phyloP scores from a whole-genome alignment of 2,888 invertebrate species.

The Epinotia nisella region DNA sequence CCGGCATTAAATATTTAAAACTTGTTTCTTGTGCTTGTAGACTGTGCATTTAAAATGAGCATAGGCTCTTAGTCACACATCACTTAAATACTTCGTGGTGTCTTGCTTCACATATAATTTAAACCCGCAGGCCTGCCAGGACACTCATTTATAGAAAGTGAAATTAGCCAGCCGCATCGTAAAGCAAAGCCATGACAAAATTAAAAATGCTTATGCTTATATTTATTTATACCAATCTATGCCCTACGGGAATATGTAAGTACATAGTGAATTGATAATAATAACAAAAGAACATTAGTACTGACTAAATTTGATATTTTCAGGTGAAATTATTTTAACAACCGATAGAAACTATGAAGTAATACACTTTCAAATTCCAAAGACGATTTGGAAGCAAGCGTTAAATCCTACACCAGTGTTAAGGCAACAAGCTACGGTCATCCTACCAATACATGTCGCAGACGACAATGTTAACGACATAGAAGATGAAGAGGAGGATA shows the following conservation, averaged over 20 bases:
- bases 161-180: conserved; percentile 38
- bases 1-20: conserved; percentile 79
- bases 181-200: conserved; percentile 31
- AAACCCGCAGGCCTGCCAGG: conserved; percentile 64
- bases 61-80: conserved; percentile 65
- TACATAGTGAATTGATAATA: background rate
- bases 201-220: conserved; percentile 19
- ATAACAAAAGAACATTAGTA: conserved; percentile 43
- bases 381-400: conserved; percentile 69
- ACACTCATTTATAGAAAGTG: conserved; percentile 54
- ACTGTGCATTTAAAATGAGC: conserved; percentile 70
- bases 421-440: conserved; percentile 73
- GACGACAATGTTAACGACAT: conserved; percentile 55
- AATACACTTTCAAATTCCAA: conserved; percentile 69
- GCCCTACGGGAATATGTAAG: conserved; percentile 25
- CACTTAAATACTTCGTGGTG: conserved; percentile 76
- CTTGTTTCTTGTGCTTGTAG: conserved; percentile 74
- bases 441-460: conserved; percentile 74
- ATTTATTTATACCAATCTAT: conserved; percentile 17
- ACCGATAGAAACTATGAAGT: conserved; percentile 67
- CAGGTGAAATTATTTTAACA: conserved; percentile 55
- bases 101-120: conserved; percentile 69
- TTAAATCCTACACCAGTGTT: conserved; percentile 71
- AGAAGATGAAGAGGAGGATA: conserved; percentile 55
- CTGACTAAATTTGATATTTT: conserved; percentile 49